Base-by-base conservation (phyloP, 2,113 vertebrate species). In the Sturnus vulgaris region DNA sequence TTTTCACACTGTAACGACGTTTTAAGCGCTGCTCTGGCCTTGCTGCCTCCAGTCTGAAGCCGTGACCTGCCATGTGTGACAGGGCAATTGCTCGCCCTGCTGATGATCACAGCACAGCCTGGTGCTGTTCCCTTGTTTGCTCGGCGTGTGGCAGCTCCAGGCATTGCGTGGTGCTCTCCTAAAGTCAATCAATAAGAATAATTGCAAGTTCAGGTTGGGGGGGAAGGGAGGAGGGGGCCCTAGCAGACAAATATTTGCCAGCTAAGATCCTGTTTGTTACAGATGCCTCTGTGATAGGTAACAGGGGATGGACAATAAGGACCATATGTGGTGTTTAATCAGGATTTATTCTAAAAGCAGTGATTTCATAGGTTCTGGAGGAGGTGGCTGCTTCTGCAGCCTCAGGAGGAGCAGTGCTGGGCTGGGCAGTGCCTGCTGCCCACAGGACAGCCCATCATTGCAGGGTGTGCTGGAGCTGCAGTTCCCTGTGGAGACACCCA, bases 11-110 rank as follows among this genome's bases (percentile, higher is more conserved):
- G n/a, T 88, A 37, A 86, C 3, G 60, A 65, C 16, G 22, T 81
- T 96, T 95, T 52, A 92, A 96, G 90, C 14, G 28, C 88, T 97
- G 40, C 10, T 93, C 91, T 95, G 94, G 93, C 93, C 95, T 93
- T 83, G 88, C 88, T 91, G 92, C 95, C 86, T 94, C 42, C 92
- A 69, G 90, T 92, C 66, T 91, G 88, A 30, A 89, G 92, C 82
- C 88, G 46, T 82, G 65, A 93, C 88, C 92, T 86, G 81, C 93
- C 90, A 33, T 46, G 73, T 87, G 76, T 83, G 94, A 94, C 95
- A 92, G 85, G 92, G 94, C 92, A 88, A 75, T 93, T 76, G 92
- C 94, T 95, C 7, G 56, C 79, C 72, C 79, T 2, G 63, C 60
- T 93, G 71, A 93, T 21, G 59, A 73, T 91, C 90, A 12, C 75